These are phyloP conservation scores for Spizaetus ornatus DNA, from an alignment of 2,113 vertebrate species.

Conservation along the genomic window DNA sequence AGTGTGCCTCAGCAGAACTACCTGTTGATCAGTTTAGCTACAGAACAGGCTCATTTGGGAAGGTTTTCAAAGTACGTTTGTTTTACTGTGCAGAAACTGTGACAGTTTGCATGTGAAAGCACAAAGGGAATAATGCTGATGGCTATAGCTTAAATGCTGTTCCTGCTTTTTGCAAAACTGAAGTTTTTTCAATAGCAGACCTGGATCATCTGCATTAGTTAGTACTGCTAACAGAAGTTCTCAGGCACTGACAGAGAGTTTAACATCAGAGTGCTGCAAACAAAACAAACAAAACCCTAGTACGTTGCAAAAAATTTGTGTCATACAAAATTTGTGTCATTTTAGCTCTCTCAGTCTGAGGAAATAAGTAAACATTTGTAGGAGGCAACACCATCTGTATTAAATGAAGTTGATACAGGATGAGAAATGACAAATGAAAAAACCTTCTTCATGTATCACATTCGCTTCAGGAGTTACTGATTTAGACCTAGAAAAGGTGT, in stretches of 20 bases:
- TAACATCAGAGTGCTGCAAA: not conserved
- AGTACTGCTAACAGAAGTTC: not conserved
- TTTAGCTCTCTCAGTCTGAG: not conserved
- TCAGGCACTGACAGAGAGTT: not conserved
- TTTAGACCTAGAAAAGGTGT: not conserved
- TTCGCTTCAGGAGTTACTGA: not conserved
- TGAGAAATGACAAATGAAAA: not conserved
- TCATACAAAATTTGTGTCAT: not conserved
- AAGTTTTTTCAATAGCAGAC: not conserved
- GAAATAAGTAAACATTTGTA: not conserved
- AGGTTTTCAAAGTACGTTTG: not conserved
- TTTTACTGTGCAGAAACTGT: not conserved
- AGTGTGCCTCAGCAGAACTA: not conserved
- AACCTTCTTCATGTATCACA: not conserved
- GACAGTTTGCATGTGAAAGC: not conserved
- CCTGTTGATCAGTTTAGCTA: not conserved
- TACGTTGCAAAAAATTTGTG: not conserved
- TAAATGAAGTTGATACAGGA: not conserved
- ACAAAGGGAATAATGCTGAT: not conserved
- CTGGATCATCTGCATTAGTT: not conserved
- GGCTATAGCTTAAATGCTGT: not conserved
- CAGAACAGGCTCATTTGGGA: not conserved
- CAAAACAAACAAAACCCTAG: not conserved
- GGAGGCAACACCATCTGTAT: not conserved
- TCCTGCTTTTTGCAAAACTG: not conserved